phyloP scores from a whole-genome alignment of 1,140 invertebrate genomes.

The Phortica variegata region DNA sequence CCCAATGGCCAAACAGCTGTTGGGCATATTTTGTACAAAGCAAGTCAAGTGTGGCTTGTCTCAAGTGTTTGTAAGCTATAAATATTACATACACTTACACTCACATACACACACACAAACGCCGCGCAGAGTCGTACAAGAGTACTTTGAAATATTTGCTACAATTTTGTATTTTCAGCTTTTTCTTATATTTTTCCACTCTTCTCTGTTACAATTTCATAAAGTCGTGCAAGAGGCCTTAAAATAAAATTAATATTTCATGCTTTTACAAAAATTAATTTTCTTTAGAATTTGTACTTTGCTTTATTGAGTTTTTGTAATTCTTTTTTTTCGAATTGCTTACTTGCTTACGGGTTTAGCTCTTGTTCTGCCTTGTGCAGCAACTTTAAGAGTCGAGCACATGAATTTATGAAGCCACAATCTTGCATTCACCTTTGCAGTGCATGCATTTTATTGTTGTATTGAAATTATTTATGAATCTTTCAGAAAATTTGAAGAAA shows the following conservation, averaged over 20 bases:
- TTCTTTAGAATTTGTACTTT: slow-evolving; percentile 42
- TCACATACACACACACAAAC: neutral
- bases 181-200: slow-evolving; percentile 11
- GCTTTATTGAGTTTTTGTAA: too few relatives aligned
- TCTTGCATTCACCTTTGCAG: too few relatives aligned
- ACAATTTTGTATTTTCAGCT: neutral
- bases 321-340: slow-evolving; percentile 30
- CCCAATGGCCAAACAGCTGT: slow-evolving; percentile 25
- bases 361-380: too few relatives aligned
- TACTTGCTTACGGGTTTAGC: neutral
- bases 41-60: slow-evolving; percentile 6
- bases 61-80: slow-evolving; percentile 46
- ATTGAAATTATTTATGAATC: too few relatives aligned
- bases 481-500: too few relatives aligned
- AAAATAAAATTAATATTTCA: slow-evolving; percentile 53
- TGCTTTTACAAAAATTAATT: slow-evolving; percentile 51
- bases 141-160: neutral
- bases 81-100: slow-evolving; percentile 33
- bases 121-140: neutral
- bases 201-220: slow-evolving; percentile 20
- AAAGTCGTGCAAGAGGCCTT: slow-evolving; percentile 26
- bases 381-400: too few relatives aligned
- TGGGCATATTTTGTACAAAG: too few relatives aligned
- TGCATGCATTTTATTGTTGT: too few relatives aligned
- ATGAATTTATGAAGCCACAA: too few relatives aligned